Conservation (phyloP, 2,113 vertebrate species). For the Scomber colias region DNA sequence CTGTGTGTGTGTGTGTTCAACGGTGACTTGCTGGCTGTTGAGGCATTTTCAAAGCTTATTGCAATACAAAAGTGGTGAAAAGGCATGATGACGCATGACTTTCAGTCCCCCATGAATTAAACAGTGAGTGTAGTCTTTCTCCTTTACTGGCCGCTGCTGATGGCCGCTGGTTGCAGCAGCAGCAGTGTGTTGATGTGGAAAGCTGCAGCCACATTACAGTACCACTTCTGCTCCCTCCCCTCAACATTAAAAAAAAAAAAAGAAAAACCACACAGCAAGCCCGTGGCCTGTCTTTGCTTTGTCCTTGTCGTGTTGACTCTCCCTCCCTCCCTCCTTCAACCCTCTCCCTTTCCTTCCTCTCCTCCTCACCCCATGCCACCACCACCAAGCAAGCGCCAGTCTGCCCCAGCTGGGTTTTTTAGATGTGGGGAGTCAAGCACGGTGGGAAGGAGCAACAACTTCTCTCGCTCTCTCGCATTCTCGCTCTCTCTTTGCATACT, state of each 20-base stretch:
- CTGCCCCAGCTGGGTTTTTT: conserved; percentile 60
- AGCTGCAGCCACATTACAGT: conserved; percentile 35
- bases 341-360: background rate
- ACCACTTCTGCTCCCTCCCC: conserved; percentile 7
- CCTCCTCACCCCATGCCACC: background rate
- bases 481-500: background rate
- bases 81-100: conserved; percentile 12
- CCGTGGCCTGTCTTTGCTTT: conserved; percentile 61
- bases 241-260: background rate
- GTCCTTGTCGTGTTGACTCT: conserved; percentile 62
- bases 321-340: background rate
- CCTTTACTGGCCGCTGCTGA: conserved; percentile 31
- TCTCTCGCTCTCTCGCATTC: conserved; percentile 29
- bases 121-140: conserved; percentile 40
- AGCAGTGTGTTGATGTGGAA: conserved; percentile 31
- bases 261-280: conserved; percentile 12
- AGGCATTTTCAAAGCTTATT: background rate
- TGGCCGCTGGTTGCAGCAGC: conserved; percentile 28
- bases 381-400: conserved; percentile 10
- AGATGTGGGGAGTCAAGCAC: conserved; percentile 31
- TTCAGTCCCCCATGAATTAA: conserved; percentile 25
- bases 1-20: background rate
- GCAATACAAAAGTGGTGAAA: background rate
- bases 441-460: conserved; percentile 35
- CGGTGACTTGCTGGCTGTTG: conserved; percentile 7